Conservation (phyloP, 1,140 invertebrate species). For the Gyrodactylus bullatarudis region DNA sequence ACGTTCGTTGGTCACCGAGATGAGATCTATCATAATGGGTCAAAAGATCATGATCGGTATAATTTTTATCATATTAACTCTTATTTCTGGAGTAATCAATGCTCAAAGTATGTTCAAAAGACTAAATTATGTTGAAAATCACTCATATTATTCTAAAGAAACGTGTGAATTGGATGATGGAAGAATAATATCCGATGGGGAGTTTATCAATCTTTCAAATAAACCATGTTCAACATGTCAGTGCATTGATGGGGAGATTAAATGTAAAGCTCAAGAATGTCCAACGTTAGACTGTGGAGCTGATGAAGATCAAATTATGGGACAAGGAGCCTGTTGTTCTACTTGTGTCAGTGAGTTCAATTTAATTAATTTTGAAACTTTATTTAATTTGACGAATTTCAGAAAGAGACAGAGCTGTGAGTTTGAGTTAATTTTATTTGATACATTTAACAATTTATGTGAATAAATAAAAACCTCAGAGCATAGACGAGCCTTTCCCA, state of each 20-base stretch:
- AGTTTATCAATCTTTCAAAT: background rate
- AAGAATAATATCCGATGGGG: background rate
- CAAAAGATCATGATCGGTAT: background rate
- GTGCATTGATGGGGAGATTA: background rate
- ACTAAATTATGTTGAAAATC: too few relatives aligned
- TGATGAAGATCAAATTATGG: background rate
- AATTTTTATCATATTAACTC: background rate
- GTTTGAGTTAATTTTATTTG: background rate
- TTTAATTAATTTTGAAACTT: background rate
- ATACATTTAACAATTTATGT: background rate
- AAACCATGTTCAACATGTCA: constrained; percentile 1
- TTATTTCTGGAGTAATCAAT: background rate
- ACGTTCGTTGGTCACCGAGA: background rate
- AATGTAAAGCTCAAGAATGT: background rate
- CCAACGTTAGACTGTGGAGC: background rate
- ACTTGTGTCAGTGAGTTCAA: background rate
- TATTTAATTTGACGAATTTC: background rate
- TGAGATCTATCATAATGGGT: background rate
- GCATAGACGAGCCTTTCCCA: background rate
- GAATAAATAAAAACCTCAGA: background rate
- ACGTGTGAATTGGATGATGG: background rate
- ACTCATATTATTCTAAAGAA: too few relatives aligned
- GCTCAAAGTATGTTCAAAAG: too few relatives aligned
- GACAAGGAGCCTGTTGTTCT: background rate
- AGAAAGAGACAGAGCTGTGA: background rate